Evolutionary conservation across 2,797 vertebrate species (phyloP), one percentile per base, ranked within the genome.

Genomic region (Diplodus puntazzo): DNA sequence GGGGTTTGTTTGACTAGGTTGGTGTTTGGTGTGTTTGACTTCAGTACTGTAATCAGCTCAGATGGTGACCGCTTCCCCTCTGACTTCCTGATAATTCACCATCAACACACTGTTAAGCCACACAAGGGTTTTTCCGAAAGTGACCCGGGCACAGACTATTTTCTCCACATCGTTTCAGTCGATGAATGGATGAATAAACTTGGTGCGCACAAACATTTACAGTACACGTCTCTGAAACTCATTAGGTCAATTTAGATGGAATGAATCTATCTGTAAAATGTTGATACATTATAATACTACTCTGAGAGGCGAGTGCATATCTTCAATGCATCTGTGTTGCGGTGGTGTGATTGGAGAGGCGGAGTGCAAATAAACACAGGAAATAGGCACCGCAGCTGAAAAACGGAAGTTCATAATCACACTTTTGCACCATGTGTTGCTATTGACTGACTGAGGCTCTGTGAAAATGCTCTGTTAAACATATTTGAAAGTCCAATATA

Each of bases 61-160:
- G 9, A 30, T 14, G 4, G 21, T 17, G n/a, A 54, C 3, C 3
- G 39, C 54, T 73, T 83, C 68, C 45, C 3, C 45, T 69, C 63
- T 69, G 2, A 11, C 73, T 77, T 77, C 49, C 69, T 79, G 46
- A 54, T 12, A 21, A 1, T 45, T 77, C 18, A 63, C 4, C 18
- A 27, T 39, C 7, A 25, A 57, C 14, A 45, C 48, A 48, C 20
- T 23, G n/a, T 20, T 0, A 72, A 30, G 5, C 11, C 9, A n/a
- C 30, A 25, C 13, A 45, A 39, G 4, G 14, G 14, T 5, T 64
- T 64, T 69, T 57, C 25, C 16, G 2, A 66, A 45, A 55, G 3
- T 68, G 50, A 64, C 14, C 16, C 11, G 0, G 25, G 0, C 12
- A n/a, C 20, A 48, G 20, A 27, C 1, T 5, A 46, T 12, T 52